Base-by-base conservation (phyloP, 2,888 invertebrate species). In the Tachina grossa region DNA sequence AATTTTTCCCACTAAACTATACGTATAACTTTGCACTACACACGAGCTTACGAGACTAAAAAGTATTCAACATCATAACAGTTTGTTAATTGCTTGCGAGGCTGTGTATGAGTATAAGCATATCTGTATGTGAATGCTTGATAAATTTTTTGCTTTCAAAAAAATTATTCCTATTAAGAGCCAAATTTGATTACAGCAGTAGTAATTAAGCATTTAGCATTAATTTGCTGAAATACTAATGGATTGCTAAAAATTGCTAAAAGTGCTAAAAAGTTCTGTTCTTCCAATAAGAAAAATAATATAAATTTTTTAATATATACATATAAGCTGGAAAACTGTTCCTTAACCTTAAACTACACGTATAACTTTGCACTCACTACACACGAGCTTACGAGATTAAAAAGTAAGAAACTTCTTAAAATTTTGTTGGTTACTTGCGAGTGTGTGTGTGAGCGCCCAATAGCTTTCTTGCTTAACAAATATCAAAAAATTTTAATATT, bases 401-500 rank as follows among this genome's bases (percentile, higher is more conserved):
- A 53, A 41, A 4, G 1, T 16, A 43, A 57, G 19, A 59, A 68
- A 68, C 41, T 68, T 51, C 22, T 77, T 39, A 19, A 51, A 78
- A 61, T 43, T 41, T 43, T 59, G 1, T 59, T 53, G 51, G 41
- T 69, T 78, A 22, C n/a, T 43, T 51, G 45, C n/a, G 13, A 31
- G n/a, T 66, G 19, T 43, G 8, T 57, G 8, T 63, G 63, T 72
- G 49, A 55, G 16, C 78, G 51, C 19, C 55, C 31, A 47, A 74
- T 19, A 47, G 45, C 55, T 55, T 65, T 41, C 16, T 1, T 31
- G 31, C 45, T 53, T 16, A 71, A 11, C 41, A 55, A 19, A 72
- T 63, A 63, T 55, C n/a, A 6, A 77, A 31, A 57, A 49, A 69
- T 43, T 69, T n/a, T 31, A 31, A 69, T 31, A 51, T 65, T 65